Evolutionary conservation across 2,888 invertebrate genomes (phyloP).

Genomic region (Acrobasis consociella): DNA sequence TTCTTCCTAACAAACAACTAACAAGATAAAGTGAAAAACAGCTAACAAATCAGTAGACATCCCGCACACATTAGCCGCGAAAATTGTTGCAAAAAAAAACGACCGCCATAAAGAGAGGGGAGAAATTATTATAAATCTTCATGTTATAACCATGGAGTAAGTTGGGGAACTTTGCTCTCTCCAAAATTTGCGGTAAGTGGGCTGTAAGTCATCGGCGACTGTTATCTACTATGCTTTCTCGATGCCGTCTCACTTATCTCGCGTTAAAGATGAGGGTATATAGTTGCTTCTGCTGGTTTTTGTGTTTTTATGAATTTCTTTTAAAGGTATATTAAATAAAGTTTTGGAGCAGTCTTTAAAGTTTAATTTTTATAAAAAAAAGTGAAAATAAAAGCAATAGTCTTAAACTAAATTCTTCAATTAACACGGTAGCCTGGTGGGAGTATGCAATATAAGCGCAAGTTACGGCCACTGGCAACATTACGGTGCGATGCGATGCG

Average conservation of each 20-base stretch:
- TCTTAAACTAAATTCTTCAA: no score
- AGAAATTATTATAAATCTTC: conserved; percentile 81
- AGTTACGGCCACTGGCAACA: no score
- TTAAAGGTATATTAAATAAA: no score
- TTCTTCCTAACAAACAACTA: not conserved
- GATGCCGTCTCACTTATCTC: conserved; percentile 37
- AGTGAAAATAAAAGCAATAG: no score
- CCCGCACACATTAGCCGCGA: conserved; percentile 58
- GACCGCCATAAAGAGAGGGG: conserved; percentile 64
- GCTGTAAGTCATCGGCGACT: conserved; percentile 70
- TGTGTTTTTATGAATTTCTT: no score
- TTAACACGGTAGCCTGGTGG: no score
- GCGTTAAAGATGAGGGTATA: conserved; percentile 12
- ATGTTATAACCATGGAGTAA: conserved; percentile 79
- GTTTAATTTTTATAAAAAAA: no score
- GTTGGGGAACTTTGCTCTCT: conserved; percentile 76
- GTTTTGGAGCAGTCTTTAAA: no score
- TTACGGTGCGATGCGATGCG: no score
- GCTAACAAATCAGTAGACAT: conserved; percentile 52
- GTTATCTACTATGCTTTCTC: conserved; percentile 54
- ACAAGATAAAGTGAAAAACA: conserved; percentile 18
- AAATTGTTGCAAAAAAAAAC: conserved; percentile 73
- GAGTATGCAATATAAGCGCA: no score
- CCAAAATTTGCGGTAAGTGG: conserved; percentile 75
- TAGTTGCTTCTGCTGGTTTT: not conserved